Evolutionary conservation across 2,113 vertebrate species (phyloP).

Genomic region (Osmerus eperlanus): DNA sequence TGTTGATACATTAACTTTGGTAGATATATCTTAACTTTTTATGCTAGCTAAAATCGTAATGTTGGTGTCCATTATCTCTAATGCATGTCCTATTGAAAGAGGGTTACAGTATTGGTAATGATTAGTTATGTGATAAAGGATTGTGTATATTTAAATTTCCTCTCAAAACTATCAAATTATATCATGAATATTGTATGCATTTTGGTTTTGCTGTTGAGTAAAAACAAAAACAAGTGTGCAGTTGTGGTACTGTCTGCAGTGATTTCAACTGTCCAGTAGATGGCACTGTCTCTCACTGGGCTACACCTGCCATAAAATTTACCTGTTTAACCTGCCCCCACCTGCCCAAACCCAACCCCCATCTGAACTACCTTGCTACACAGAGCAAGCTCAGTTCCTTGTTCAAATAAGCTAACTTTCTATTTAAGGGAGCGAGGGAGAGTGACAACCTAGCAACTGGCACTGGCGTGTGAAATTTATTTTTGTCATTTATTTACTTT

Average conservation of each 20-base stretch:
- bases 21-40: no score
- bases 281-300: constrained; percentile 37
- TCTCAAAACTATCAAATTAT: no score
- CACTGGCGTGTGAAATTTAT: constrained; percentile 17
- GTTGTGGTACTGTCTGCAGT: constrained; percentile 1
- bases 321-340: constrained; percentile 66
- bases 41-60: no score
- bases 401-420: constrained; percentile 56
- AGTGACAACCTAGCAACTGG: constrained; percentile 32
- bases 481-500: constrained; percentile 12
- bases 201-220: no score
- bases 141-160: no score
- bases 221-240: no score
- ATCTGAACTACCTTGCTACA: constrained; percentile 44
- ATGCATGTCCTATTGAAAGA: no score
- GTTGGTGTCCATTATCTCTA: no score
- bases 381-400: constrained; percentile 46
- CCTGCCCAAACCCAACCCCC: constrained; percentile 50
- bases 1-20: no score
- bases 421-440: constrained; percentile 25
- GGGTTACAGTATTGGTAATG: no score
- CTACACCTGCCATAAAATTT: constrained; percentile 44
- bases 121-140: no score
- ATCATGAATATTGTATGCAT: no score
- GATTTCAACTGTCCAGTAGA: constrained; percentile 48